Percentiles rank a stretch among this genome's conserved stretches.
These are phyloP conservation scores for Xenopus laevis DNA, from an alignment of 2,113 vertebrate species.

Conservation along the genomic window DNA sequence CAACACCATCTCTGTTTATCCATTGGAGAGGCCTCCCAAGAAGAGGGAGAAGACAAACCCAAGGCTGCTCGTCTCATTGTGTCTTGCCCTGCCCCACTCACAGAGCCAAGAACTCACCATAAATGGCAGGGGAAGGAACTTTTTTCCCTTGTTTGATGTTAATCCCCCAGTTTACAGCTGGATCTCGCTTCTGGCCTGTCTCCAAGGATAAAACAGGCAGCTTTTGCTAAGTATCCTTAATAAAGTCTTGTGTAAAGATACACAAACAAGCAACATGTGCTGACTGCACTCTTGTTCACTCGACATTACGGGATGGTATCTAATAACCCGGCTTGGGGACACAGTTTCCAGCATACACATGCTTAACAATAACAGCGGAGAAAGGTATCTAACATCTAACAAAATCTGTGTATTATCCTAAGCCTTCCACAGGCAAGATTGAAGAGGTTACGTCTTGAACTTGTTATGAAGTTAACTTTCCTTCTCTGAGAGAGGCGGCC, in stretches of 20 bases:
- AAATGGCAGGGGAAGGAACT: slow-evolving; percentile 25
- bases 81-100: slow-evolving; percentile 4
- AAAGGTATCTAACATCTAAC: not conserved
- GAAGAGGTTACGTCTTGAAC: not conserved
- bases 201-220: slow-evolving; percentile 27
- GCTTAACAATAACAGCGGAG: not conserved
- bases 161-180: slow-evolving; percentile 29
- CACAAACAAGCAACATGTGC: slow-evolving; percentile 3
- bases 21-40: slow-evolving; percentile 18
- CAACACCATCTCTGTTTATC: not conserved
- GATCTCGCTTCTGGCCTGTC: slow-evolving; percentile 19
- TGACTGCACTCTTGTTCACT: slow-evolving; percentile 7
- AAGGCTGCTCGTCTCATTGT: slow-evolving; percentile 9
- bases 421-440: not conserved
- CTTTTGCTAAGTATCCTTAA: slow-evolving; percentile 8
- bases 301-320: not conserved
- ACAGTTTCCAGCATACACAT: not conserved
- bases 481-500: not conserved
- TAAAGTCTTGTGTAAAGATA: slow-evolving; percentile 27
- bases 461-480: not conserved
- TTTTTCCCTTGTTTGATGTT: slow-evolving; percentile 31
- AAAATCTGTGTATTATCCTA: not conserved
- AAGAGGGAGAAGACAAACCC: not conserved
- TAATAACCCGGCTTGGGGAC: not conserved
- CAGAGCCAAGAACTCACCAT: slow-evolving; percentile 23